These are phyloP conservation scores for Sinopyrophorus schimmeli DNA, from an alignment of 2,888 invertebrate genomes.

Conservation along the genomic window DNA sequence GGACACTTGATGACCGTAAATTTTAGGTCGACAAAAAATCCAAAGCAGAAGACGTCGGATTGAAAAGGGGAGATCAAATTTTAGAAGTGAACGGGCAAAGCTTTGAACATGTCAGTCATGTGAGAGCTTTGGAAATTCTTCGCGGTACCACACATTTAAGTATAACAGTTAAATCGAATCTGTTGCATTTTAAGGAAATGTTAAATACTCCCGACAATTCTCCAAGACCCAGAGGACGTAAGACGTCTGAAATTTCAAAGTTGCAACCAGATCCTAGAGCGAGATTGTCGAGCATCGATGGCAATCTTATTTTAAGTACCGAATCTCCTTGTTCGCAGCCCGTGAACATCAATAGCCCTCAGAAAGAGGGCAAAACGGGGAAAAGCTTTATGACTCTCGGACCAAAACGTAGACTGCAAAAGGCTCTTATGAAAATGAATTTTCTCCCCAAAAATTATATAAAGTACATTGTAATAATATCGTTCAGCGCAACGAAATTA, in stretches of 20 bases:
- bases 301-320: slow-evolving; percentile 48
- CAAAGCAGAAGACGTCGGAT: slow-evolving; percentile 93
- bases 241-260: slow-evolving; percentile 67
- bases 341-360: slow-evolving; percentile 64
- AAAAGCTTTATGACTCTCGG: slow-evolving; percentile 86
- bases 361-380: slow-evolving; percentile 62
- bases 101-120: slow-evolving; percentile 90
- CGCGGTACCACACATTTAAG: slow-evolving; percentile 93
- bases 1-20: slow-evolving; percentile 51
- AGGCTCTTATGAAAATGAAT: slow-evolving; percentile 87
- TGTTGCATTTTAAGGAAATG: slow-evolving; percentile 83
- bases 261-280: slow-evolving; percentile 72
- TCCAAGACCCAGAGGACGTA: slow-evolving; percentile 68
- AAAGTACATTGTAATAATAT: slow-evolving; percentile 48
- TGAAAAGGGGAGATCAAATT: slow-evolving; percentile 97
- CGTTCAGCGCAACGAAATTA: too few species aligned
- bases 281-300: slow-evolving; percentile 78
- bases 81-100: slow-evolving; percentile 97
- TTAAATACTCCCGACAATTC: slow-evolving; percentile 78
- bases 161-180: slow-evolving; percentile 95
- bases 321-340: slow-evolving; percentile 58
- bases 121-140: slow-evolving; percentile 90
- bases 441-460: slow-evolving; percentile 84
- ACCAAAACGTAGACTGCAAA: slow-evolving; percentile 80
- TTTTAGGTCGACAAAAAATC: slow-evolving; percentile 76